These are phyloP conservation scores for Chlorodrepanis virens DNA, from an alignment of 2,113 vertebrate genomes.

Conservation along the genomic window DNA sequence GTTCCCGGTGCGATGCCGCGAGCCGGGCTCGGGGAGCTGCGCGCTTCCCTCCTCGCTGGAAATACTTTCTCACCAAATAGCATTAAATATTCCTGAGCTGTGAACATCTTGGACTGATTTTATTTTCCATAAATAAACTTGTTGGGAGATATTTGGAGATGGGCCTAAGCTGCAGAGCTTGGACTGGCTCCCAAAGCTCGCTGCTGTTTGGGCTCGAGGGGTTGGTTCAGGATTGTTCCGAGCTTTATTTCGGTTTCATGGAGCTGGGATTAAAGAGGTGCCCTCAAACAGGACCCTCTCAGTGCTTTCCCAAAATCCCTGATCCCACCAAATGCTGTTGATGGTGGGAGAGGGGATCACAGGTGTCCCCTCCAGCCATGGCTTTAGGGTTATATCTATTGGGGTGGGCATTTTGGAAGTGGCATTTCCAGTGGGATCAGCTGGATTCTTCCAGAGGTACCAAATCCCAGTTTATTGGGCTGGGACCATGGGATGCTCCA, in stretches of 20 bases:
- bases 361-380: accelerated
- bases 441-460: neutral
- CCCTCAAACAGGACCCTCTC: neutral
- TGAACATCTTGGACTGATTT: constrained; percentile 60
- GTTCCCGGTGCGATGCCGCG: neutral
- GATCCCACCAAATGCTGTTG: neutral
- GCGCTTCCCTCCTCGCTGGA: constrained; percentile 19
- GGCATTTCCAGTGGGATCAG: neutral
- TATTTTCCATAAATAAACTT: constrained; percentile 68
- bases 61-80: constrained; percentile 49
- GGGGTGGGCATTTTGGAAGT: accelerated
- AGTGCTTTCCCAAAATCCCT: neutral
- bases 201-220: constrained; percentile 56
- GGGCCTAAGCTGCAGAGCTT: constrained; percentile 62
- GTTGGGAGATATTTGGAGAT: constrained; percentile 66
- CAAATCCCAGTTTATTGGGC: accelerated
- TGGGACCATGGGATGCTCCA: accelerated
- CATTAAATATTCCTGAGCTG: constrained; percentile 62
- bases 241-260: neutral
- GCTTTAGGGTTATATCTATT: accelerated
- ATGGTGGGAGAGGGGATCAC: accelerated
- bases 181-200: constrained; percentile 34
- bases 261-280: neutral
- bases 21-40: neutral
- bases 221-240: constrained; percentile 17